phyloP scores from a whole-genome alignment of 2,797 vertebrate genomes.

The Sebastolobus alascanus region DNA sequence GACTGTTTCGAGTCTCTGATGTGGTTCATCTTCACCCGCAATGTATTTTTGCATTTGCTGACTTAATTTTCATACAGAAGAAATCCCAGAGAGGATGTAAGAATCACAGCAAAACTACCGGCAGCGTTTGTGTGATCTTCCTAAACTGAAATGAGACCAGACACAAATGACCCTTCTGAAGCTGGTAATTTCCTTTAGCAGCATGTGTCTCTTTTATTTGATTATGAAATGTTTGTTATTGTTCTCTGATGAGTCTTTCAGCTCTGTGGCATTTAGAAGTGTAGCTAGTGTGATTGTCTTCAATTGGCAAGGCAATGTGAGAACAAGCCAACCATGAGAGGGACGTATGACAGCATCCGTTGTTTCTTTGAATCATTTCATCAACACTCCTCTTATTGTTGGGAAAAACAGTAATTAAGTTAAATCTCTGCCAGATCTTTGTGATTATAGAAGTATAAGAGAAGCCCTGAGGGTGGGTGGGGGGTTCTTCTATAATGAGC shows the following conservation, averaged over 20 bases:
- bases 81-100: conserved; percentile 22
- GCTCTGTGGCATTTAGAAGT: conserved; percentile 29
- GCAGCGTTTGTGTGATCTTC: conserved; percentile 15
- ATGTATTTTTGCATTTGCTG: neutral
- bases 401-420: neutral
- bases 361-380: neutral
- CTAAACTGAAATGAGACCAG: conserved; percentile 18
- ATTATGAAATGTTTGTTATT: conserved; percentile 52
- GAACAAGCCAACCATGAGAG: neutral
- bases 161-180: conserved; percentile 36
- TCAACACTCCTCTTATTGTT: neutral
- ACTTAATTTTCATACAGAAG: conserved; percentile 11
- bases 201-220: conserved; percentile 48
- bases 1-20: conserved; percentile 2
- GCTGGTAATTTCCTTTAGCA: conserved; percentile 42
- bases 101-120: conserved; percentile 14
- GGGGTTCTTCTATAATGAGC: neutral
- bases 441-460: neutral
- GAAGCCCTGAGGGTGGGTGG: neutral
- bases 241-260: conserved; percentile 50
- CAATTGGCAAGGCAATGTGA: neutral
- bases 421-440: neutral
- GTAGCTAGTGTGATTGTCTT: neutral
- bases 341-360: neutral
- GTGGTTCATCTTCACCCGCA: conserved; percentile 2